Conservation (phyloP, 2,888 invertebrate genomes). For the Geotrupes spiniger region DNA sequence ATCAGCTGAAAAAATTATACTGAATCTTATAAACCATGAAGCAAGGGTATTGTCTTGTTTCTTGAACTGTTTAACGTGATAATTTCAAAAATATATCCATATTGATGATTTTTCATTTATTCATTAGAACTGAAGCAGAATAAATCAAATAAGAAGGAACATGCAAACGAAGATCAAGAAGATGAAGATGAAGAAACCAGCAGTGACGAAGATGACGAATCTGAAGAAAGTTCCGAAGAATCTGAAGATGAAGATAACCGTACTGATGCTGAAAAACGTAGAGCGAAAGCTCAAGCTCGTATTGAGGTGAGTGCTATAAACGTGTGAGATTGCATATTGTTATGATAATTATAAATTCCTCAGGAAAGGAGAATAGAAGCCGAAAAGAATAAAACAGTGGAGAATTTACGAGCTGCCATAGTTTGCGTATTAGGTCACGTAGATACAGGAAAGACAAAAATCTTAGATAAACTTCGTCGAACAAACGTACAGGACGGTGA, state of each 20-base stretch:
- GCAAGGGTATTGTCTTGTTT: no score
- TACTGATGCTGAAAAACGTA: constrained; percentile 73
- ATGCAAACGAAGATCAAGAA: constrained; percentile 43
- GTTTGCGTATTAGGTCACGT: constrained; percentile 99
- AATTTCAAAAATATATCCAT: no score
- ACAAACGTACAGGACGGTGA: constrained; percentile 94
- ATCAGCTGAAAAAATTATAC: neutral
- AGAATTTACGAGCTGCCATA: constrained; percentile 87
- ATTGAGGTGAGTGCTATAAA: constrained; percentile 65
- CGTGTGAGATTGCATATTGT: no score
- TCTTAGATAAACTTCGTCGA: constrained; percentile 88
- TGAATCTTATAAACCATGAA: no score
- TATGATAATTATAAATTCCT: constrained; percentile 23
- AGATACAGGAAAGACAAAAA: constrained; percentile 99
- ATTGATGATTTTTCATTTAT: no score
- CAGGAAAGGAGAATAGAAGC: constrained; percentile 66
- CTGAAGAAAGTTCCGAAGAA: constrained; percentile 31
- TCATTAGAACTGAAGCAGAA: constrained; percentile 7
- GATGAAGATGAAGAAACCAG: constrained; percentile 50
- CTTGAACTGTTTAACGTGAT: no score
- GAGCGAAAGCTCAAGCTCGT: constrained; percentile 68
- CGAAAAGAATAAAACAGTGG: constrained; percentile 63
- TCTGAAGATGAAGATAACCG: constrained; percentile 60
- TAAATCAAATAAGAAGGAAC: constrained; percentile 15
- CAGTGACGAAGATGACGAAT: constrained; percentile 50